phyloP scores from a whole-genome alignment of 2,797 vertebrate species.

The Podargus strigoides region DNA sequence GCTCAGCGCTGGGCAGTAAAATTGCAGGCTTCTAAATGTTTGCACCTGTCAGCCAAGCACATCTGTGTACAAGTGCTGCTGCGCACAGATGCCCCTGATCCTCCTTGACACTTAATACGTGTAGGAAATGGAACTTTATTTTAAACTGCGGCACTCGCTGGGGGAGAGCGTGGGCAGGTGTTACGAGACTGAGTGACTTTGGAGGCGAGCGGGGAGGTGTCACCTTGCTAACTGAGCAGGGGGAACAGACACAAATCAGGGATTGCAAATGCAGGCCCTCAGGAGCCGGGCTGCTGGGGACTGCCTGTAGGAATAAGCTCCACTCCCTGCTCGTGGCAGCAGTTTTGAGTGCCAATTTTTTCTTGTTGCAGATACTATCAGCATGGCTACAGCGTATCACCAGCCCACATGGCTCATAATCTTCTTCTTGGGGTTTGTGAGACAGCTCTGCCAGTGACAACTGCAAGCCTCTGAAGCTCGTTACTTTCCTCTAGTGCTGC shows the following conservation, averaged over 20 bases:
- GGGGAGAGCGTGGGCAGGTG: slow-evolving; percentile 26
- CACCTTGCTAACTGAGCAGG: slow-evolving; percentile 16
- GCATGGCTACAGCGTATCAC: slow-evolving; percentile 35
- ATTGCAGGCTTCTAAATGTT: background rate
- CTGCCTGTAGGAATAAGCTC: slow-evolving; percentile 7
- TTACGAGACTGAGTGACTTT: slow-evolving; percentile 7
- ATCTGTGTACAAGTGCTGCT: background rate
- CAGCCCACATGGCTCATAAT: slow-evolving; percentile 50
- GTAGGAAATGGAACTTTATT: slow-evolving; percentile 58
- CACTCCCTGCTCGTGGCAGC: slow-evolving; percentile 29
- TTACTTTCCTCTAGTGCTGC: background rate
- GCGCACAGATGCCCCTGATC: background rate
- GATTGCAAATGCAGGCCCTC: background rate
- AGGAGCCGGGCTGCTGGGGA: background rate
- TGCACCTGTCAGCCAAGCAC: slow-evolving; percentile 41
- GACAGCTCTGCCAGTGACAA: slow-evolving; percentile 9
- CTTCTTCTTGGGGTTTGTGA: background rate
- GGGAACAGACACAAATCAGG: background rate
- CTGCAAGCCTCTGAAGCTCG: background rate
- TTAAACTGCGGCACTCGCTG: background rate
- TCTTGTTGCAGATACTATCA: slow-evolving; percentile 55
- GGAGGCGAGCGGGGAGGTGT: slow-evolving; percentile 8
- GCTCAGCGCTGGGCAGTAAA: background rate
- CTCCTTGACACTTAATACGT: slow-evolving; percentile 52
- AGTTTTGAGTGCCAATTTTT: slow-evolving; percentile 34